Percentiles rank a stretch among this genome's conserved stretches.
Evolutionary conservation across 2,113 vertebrate species (phyloP).

Genomic region (Onychostoma macrolepis): DNA sequence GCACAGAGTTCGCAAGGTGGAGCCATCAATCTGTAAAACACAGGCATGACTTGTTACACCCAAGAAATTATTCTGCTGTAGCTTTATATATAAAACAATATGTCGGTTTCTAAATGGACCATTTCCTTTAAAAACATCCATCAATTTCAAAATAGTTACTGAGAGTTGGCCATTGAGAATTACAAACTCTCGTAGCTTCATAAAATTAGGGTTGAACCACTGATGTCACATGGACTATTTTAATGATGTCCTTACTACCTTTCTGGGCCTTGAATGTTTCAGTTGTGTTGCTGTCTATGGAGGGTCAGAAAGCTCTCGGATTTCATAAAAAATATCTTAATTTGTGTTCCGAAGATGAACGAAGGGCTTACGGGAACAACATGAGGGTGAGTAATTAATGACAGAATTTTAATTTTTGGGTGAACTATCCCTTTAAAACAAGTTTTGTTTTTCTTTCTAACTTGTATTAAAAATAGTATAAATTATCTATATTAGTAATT

Average conservation of each 20-base stretch:
- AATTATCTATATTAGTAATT: background rate
- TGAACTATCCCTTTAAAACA: background rate
- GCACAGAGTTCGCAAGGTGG: conserved; percentile 98
- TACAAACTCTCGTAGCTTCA: background rate
- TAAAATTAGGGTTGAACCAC: no score
- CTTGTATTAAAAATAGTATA: background rate
- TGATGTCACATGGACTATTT: no score
- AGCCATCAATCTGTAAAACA: conserved; percentile 91
- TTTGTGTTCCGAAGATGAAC: background rate
- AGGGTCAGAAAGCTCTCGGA: background rate
- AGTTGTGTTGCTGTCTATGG: no score
- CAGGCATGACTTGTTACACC: conserved; percentile 1
- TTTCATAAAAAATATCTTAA: background rate
- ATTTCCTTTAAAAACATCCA: background rate
- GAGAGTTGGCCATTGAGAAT: background rate
- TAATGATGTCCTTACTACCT: no score
- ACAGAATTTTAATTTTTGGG: no score
- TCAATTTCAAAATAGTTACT: background rate
- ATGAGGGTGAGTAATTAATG: background rate
- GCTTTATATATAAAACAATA: background rate
- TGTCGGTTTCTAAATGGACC: background rate
- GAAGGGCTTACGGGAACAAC: background rate
- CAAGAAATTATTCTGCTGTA: background rate
- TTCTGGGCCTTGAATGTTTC: no score
- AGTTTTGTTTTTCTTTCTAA: background rate